Percentiles rank a stretch among this genome's conserved stretches.
phyloP scores from a whole-genome alignment of 2,888 invertebrate species.

The Drosophila cracens region DNA sequence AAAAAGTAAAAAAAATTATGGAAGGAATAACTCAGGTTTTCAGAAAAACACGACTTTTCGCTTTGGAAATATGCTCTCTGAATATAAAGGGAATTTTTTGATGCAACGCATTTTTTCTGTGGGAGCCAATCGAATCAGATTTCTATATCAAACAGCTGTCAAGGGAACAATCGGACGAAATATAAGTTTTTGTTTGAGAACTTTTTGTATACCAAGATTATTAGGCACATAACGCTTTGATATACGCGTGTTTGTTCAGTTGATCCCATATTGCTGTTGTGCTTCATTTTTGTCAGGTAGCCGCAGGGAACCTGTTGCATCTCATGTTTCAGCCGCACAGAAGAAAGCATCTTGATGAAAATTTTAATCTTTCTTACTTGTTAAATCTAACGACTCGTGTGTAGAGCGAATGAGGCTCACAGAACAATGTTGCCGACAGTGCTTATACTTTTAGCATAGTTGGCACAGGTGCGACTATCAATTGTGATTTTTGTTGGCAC shows the following conservation, averaged over 20 bases:
- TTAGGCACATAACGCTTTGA: background rate
- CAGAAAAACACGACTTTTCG: background rate
- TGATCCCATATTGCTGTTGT: background rate
- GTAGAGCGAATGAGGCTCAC: background rate
- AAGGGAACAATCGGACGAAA: background rate
- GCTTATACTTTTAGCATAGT: background rate
- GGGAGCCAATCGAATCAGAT: background rate
- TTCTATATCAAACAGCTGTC: background rate
- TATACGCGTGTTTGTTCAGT: background rate
- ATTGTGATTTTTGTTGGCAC: background rate
- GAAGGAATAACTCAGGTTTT: background rate
- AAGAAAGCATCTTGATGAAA: background rate
- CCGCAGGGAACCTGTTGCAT: background rate
- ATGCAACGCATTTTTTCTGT: background rate
- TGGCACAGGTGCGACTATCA: background rate
- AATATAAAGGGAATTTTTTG: background rate
- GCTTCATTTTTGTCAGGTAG: background rate
- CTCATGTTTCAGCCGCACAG: background rate
- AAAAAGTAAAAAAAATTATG: background rate
- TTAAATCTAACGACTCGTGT: background rate
- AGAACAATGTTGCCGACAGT: background rate
- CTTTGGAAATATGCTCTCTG: background rate
- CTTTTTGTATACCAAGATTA: background rate
- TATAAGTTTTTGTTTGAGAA: background rate
- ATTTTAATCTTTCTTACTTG: background rate